phyloP scores from a whole-genome alignment of 2,797 vertebrate genomes.

The Lepilemur septentrionalis region DNA sequence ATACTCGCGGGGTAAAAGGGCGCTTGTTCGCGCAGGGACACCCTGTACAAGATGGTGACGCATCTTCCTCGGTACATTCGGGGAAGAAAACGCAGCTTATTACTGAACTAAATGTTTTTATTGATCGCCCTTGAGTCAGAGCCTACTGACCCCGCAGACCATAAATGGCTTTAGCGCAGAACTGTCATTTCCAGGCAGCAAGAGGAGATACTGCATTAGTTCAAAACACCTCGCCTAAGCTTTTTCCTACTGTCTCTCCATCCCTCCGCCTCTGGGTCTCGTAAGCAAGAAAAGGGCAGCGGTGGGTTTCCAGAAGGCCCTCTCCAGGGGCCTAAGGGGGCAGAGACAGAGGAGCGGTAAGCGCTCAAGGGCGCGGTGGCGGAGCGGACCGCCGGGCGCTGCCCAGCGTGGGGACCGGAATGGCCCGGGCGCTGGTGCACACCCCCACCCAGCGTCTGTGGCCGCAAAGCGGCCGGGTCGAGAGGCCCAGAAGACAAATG shows the following conservation, averaged over 20 bases:
- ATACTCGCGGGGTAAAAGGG: not conserved
- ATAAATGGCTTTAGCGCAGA: constrained; percentile 50
- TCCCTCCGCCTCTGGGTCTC: not conserved
- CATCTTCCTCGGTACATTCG: constrained; percentile 53
- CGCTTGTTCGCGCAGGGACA: not conserved
- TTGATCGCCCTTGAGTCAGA: constrained; percentile 66
- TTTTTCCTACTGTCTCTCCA: not conserved
- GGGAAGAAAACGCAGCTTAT: constrained; percentile 50
- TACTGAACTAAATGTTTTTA: constrained; percentile 76
- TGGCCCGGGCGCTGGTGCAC: not conserved
- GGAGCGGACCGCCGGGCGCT: not conserved
- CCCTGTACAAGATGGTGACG: constrained; percentile 55
- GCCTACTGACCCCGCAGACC: constrained; percentile 65
- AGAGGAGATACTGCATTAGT: constrained; percentile 25
- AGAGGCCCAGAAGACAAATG: constrained; percentile 11
- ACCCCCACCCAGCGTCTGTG: not conserved
- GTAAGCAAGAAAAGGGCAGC: not conserved
- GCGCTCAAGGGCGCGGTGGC: not conserved
- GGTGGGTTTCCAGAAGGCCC: not conserved
- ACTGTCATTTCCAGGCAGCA: constrained; percentile 71
- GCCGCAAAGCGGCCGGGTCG: not conserved
- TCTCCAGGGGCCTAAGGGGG: not conserved
- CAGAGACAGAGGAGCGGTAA: fast-evolving
- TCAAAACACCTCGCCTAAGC: not conserved
- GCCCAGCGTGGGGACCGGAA: not conserved